These are phyloP conservation scores for Drosophila pseudoobscura DNA, from an alignment of 1,140 invertebrate genomes.

Conservation along the genomic window DNA sequence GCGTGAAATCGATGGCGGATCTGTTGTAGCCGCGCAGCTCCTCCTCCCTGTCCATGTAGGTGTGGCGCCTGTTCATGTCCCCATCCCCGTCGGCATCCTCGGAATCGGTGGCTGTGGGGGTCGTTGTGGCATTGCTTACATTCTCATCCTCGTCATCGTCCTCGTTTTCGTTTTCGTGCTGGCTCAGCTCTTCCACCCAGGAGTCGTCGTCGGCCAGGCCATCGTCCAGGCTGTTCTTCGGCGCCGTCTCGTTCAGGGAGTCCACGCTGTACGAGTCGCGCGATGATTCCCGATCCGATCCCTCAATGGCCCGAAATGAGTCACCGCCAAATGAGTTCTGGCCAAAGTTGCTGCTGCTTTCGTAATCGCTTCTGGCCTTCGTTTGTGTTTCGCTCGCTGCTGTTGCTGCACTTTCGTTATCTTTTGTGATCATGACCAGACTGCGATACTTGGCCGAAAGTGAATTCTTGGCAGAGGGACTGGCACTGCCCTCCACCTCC, in stretches of 20 bases:
- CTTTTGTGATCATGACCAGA: constrained; percentile 93
- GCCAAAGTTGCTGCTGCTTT: constrained; percentile 38
- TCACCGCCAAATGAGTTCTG: constrained; percentile 65
- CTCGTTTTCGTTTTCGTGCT: constrained; percentile 89
- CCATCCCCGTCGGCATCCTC: constrained; percentile 71
- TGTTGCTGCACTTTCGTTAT: constrained; percentile 58
- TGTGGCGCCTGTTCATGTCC: constrained; percentile 68
- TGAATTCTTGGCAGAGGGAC: constrained; percentile 58
- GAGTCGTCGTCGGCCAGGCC: constrained; percentile 93
- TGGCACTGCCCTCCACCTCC: too few relatives aligned
- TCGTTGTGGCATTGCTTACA: constrained; percentile 84
- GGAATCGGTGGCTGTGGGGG: constrained; percentile 85
- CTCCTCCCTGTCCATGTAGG: constrained; percentile 88
- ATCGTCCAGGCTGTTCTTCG: constrained; percentile 87
- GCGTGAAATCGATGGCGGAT: constrained; percentile 92
- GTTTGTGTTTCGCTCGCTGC: constrained; percentile 18
- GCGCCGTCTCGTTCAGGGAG: constrained; percentile 55
- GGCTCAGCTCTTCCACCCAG: constrained; percentile 92
- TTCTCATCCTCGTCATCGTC: constrained; percentile 87
- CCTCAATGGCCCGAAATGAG: constrained; percentile 48
- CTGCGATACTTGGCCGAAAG: constrained; percentile 90
- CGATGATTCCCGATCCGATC: constrained; percentile 49
- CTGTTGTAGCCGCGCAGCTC: constrained; percentile 91
- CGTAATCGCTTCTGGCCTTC: constrained; percentile 21
- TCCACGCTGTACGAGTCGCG: constrained; percentile 68